phyloP scores from a whole-genome alignment of 1,140 invertebrate genomes.

The Periplaneta americana region DNA sequence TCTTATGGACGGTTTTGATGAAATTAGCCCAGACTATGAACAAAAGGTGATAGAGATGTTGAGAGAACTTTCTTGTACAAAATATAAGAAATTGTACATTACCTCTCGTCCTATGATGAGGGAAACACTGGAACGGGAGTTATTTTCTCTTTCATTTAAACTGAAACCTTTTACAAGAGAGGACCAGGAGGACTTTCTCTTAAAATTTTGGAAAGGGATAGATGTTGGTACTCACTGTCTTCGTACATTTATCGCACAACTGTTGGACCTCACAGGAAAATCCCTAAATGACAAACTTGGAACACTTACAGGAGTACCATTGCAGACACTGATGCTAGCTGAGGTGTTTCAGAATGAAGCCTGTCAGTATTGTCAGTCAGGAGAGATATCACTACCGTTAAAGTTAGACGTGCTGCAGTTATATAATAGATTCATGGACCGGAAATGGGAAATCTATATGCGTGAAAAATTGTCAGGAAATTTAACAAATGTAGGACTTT shows the following conservation, averaged over 20 bases:
- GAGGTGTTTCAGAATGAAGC: constrained; percentile 3
- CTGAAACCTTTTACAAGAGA: constrained; percentile 8
- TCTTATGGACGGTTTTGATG: constrained; percentile 20
- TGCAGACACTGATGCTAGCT: constrained; percentile 9
- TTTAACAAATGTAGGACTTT: constrained; percentile 6
- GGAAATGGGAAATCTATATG: constrained; percentile 9
- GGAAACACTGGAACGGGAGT: constrained; percentile 4
- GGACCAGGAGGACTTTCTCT: constrained; percentile 6
- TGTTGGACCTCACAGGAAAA: neutral
- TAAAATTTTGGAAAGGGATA: constrained; percentile 10
- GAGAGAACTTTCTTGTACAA: neutral
- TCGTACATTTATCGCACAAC: neutral
- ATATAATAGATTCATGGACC: constrained; percentile 5
- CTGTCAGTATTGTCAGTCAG: neutral
- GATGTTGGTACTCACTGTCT: neutral
- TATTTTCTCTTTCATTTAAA: neutral
- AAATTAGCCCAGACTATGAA: constrained; percentile 2
- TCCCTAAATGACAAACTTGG: constrained; percentile 10
- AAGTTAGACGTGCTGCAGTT: constrained; percentile 2
- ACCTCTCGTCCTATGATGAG: constrained; percentile 7
- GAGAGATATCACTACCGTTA: neutral
- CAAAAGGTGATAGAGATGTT: constrained; percentile 1
- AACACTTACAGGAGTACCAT: constrained; percentile 6
- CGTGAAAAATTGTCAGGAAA: too few relatives aligned
- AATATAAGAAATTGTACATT: constrained; percentile 10